Percentiles rank a stretch among this genome's conserved stretches.
These are phyloP conservation scores for Sapajus apella DNA, from an alignment of 2,113 vertebrate genomes.

Conservation along the genomic window DNA sequence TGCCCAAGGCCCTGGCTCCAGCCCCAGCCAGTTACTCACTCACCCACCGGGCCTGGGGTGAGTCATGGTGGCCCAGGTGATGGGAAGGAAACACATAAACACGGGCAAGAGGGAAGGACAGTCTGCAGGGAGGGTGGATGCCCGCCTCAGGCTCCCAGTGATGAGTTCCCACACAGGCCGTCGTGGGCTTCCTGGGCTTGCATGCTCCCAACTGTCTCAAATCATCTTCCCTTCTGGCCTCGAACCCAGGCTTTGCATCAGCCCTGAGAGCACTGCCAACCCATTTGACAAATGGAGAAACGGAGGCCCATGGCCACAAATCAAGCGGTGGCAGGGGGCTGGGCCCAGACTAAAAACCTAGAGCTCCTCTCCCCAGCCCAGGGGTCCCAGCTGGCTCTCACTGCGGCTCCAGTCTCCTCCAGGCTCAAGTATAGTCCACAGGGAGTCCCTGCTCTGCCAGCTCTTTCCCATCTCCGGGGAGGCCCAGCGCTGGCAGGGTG, in stretches of 20 bases:
- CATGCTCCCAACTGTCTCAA: not conserved
- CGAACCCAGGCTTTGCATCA: not conserved
- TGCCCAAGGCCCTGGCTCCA: constrained; percentile 51
- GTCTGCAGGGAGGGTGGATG: not conserved
- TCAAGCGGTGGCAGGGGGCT: not conserved
- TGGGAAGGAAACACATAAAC: constrained; percentile 66
- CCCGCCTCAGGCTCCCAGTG: not conserved
- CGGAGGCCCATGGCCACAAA: not conserved
- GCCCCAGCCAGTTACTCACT: constrained; percentile 54
- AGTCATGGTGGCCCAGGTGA: constrained; percentile 71
- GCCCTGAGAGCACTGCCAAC: not conserved
- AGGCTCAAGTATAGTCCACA: not conserved
- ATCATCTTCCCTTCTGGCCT: not conserved
- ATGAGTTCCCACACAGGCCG: not conserved
- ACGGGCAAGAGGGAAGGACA: not conserved
- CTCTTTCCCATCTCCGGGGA: not conserved
- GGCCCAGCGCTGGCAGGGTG: too few relatives aligned
- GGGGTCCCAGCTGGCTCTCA: not conserved
- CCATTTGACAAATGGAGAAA: not conserved
- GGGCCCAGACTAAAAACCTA: not conserved
- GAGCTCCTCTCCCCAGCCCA: not conserved
- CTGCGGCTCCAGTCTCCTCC: not conserved
- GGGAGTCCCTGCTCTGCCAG: not conserved
- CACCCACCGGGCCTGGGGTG: not conserved
- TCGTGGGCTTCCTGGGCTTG: not conserved